Evolutionary conservation across 1,140 invertebrate species (phyloP).

Genomic region (Antheraea pernyi): DNA sequence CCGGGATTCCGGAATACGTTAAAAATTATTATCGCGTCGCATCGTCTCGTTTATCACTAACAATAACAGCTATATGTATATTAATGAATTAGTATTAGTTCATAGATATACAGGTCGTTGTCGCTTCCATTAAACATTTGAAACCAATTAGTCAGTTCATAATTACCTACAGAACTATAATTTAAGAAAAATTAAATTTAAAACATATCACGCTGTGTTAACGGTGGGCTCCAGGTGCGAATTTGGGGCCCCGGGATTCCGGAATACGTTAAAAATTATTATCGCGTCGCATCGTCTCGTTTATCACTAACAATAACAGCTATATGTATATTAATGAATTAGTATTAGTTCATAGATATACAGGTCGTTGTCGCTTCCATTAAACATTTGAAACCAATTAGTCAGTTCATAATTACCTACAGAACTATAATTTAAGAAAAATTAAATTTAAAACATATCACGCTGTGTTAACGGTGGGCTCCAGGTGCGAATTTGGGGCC

Average conservation of each 20-base stretch:
- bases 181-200: conserved; percentile 5
- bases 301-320: no score
- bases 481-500: neutral
- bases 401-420: neutral
- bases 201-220: conserved; percentile 5
- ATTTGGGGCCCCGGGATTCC: neutral
- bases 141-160: conserved; percentile 7
- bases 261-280: neutral
- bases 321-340: no score
- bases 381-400: conserved; percentile 6
- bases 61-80: no score
- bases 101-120: neutral
- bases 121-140: neutral
- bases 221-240: neutral
- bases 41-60: no score
- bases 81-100: neutral
- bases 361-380: neutral
- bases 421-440: conserved; percentile 3
- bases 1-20: neutral
- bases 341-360: neutral
- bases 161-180: neutral
- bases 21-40: no score
- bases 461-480: neutral
- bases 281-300: no score
- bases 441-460: conserved; percentile 1